Evolutionary conservation across 2,113 vertebrate genomes (phyloP).

Genomic region (Ptychochromis oligacanthus): DNA sequence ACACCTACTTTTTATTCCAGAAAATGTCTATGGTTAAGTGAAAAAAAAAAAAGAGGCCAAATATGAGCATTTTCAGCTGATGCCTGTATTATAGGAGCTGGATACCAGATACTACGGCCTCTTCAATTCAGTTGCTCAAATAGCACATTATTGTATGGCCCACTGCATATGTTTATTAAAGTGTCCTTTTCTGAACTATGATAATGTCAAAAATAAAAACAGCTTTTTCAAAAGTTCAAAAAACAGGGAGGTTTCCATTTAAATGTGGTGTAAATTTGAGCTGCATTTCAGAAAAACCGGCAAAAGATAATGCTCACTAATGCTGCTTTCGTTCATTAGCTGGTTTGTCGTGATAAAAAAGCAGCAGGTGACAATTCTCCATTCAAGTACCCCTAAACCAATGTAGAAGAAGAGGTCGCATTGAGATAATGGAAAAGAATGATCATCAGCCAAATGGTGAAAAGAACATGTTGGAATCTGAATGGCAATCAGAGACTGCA

Average conservation of each 20-base stretch:
- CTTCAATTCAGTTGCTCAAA: background rate
- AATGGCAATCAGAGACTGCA: too few relatives aligned
- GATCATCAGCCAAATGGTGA: background rate
- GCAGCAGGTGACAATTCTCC: background rate
- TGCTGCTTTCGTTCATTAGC: background rate
- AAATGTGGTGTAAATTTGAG: background rate
- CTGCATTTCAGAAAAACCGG: background rate
- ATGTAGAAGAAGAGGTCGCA: background rate
- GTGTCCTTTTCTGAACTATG: background rate
- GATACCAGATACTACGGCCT: background rate
- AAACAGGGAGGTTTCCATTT: background rate
- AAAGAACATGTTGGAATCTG: background rate
- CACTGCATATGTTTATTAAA: background rate
- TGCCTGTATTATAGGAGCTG: background rate
- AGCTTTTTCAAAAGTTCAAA: background rate
- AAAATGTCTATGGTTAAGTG: background rate
- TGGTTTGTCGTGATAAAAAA: background rate
- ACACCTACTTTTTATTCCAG: conserved; percentile 2
- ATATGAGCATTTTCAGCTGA: background rate
- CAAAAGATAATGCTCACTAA: background rate
- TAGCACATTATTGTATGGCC: background rate
- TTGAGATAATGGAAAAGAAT: background rate
- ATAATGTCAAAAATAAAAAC: background rate
- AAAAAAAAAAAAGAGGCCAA: background rate
- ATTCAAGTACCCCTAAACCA: background rate